phyloP scores from a whole-genome alignment of 2,888 invertebrate genomes.

The Dusona sp. region DNA sequence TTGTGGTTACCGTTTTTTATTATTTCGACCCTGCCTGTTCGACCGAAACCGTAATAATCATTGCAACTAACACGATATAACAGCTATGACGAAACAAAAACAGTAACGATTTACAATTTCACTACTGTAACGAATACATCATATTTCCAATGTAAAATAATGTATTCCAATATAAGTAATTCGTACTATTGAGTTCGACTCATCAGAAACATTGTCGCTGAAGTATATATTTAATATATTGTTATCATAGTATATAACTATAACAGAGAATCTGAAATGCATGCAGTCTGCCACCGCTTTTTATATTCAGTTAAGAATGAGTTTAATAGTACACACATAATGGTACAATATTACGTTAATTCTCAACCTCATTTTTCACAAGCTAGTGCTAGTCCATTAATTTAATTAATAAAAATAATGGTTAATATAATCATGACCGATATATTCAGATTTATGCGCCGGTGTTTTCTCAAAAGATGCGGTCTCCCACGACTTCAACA shows the following conservation, averaged over 20 bases:
- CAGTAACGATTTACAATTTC: neutral
- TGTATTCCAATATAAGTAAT: neutral
- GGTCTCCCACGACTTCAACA: slow-evolving; percentile 63
- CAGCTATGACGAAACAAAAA: slow-evolving; percentile 29
- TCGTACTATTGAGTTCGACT: neutral
- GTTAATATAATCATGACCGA: neutral
- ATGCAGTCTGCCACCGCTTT: neutral
- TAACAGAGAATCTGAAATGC: neutral
- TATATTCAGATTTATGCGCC: slow-evolving; percentile 3
- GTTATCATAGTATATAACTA: neutral
- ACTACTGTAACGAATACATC: slow-evolving; percentile 3
- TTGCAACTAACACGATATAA: slow-evolving; percentile 17
- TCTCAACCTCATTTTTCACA: slow-evolving; percentile 5
- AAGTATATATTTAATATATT: neutral
- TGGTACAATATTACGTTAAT: neutral
- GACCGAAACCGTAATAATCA: slow-evolving; percentile 70
- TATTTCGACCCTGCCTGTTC: slow-evolving; percentile 72
- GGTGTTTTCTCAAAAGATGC: slow-evolving; percentile 25
- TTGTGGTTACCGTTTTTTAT: slow-evolving; percentile 75
- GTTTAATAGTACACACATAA: neutral
- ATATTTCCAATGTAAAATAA: neutral
- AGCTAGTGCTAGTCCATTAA: neutral
- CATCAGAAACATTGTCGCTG: neutral
- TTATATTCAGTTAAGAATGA: neutral
- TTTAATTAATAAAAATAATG: neutral